Evolutionary conservation across 1,140 invertebrate species (phyloP).

Genomic region (Caenorhabditis briggsae): DNA sequence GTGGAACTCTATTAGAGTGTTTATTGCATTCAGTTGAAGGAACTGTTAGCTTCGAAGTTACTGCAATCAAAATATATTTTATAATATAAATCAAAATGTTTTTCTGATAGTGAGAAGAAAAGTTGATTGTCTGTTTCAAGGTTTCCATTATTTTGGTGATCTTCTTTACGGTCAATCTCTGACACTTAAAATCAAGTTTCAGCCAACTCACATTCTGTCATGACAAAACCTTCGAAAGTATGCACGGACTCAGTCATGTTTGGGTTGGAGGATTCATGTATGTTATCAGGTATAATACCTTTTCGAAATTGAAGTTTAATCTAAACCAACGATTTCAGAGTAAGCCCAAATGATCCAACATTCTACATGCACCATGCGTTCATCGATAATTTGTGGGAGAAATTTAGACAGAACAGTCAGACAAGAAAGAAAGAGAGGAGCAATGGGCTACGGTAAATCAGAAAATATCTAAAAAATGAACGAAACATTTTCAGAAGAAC

Average conservation of each 20-base stretch:
- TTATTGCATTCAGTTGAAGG: too few species aligned
- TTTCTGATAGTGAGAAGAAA: too few species aligned
- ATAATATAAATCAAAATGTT: too few species aligned
- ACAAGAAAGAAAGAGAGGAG: constrained; percentile 72
- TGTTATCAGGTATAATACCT: constrained; percentile 71
- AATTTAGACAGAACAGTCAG: constrained; percentile 76
- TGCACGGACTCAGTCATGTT: constrained; percentile 76
- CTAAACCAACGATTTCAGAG: constrained; percentile 2
- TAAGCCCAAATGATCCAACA: constrained; percentile 68
- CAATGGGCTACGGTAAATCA: constrained; percentile 74
- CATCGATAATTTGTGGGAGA: constrained; percentile 78
- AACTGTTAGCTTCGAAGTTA: too few species aligned
- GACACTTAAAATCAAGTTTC: neutral
- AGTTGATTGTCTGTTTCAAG: too few species aligned
- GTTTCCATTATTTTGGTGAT: too few species aligned
- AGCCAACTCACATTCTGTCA: constrained; percentile 77
- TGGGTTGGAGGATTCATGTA: constrained; percentile 78
- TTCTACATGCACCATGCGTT: constrained; percentile 79
- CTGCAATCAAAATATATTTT: too few species aligned
- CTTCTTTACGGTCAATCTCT: too few species aligned
- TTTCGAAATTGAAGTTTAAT: constrained; percentile 68
- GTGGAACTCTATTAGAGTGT: too few species aligned
- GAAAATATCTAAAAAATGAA: neutral
- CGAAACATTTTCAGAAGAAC: constrained; percentile 69
- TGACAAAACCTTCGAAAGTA: constrained; percentile 78